Evolutionary conservation across 2,888 invertebrate species (phyloP), one percentile per base, ranked within the genome.

Genomic region (Odontocolon sp.): DNA sequence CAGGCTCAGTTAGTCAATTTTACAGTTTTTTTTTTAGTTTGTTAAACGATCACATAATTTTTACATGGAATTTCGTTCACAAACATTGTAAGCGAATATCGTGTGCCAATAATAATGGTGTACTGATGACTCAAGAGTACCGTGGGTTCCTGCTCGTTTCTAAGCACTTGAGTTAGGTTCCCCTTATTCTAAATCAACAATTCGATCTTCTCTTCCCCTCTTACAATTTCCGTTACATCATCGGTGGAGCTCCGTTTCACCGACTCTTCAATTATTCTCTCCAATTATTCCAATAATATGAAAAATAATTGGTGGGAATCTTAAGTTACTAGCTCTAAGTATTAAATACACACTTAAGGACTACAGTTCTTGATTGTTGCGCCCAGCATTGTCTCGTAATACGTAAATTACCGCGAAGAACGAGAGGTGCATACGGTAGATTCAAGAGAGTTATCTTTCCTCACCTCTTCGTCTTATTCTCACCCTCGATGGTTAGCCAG

Each of bases 371-470:
- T 6, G 33, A 45, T 56, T 38, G 36, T 67, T 69, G 50, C 61
- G n/a, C 64, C 72, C 50, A 23, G 72, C 72, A 72, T 72, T 77
- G 77, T 77, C 57, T 72, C 64, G 31, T 66, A 69, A 38, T 59
- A 73, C 50, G 73, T 69, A 64, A 73, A 77, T 73, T 73, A 69
- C 64, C 36, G 42, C 42, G 52, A 42, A 52, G 40, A 47, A 57
- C 21, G 45, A 59, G 31, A 38, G 57, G 47, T 54, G 50, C 40
- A 26, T 33, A 56, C 18, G 28, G 70, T 54, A 18, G 36, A 72
- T 68, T 38, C 56, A 45, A 50, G 45, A 61, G 40, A 50, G 42
- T 64, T 64, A 59, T 73, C 38, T 50, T 26, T 11, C 45, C 5
- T 50, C 50, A 36, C 18, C 31, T 40, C 40, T n/a, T 0, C 9